Percentiles rank a stretch among this genome's conserved stretches.
These are phyloP conservation scores for Motacilla alba DNA, from an alignment of 2,113 vertebrate genomes.

Conservation along the genomic window DNA sequence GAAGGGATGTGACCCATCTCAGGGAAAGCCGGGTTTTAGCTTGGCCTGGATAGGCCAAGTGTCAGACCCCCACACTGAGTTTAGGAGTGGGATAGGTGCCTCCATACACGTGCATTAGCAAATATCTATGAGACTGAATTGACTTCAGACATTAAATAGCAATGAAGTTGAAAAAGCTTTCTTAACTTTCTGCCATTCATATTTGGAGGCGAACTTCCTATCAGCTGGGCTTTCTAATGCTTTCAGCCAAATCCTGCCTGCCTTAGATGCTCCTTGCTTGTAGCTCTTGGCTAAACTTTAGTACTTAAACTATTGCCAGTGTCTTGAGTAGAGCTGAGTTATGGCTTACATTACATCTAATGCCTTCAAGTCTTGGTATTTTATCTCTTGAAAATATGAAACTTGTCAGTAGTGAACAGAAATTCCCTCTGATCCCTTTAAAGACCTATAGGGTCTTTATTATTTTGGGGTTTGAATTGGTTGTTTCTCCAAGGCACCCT, in stretches of 20 bases:
- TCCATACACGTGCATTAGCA: not conserved
- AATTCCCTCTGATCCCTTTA: not conserved
- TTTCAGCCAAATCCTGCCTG: not conserved
- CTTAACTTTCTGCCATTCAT: not conserved
- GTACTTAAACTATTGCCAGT: not conserved
- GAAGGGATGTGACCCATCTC: not conserved
- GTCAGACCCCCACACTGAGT: not conserved
- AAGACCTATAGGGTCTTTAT: not conserved
- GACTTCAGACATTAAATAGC: not conserved
- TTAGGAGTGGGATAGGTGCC: not conserved
- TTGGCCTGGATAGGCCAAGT: not conserved
- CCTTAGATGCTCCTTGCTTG: not conserved
- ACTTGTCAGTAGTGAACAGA: not conserved
- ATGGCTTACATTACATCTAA: not conserved
- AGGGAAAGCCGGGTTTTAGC: not conserved
- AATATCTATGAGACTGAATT: fast-evolving
- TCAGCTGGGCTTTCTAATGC: not conserved
- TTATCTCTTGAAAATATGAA: not conserved
- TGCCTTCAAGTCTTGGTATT: not conserved
- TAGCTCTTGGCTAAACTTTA: not conserved
- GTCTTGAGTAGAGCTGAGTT: not conserved
- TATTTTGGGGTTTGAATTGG: not conserved
- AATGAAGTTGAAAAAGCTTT: not conserved
- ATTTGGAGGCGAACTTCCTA: not conserved
- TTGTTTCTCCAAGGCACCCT: constrained; percentile 18